A percentile compares a stretch with the other conserved stretches of the same genome.
These are phyloP conservation scores for Muricea muricata DNA, from an alignment of 92 coral and sea anemone species.

Conservation along the genomic window DNA sequence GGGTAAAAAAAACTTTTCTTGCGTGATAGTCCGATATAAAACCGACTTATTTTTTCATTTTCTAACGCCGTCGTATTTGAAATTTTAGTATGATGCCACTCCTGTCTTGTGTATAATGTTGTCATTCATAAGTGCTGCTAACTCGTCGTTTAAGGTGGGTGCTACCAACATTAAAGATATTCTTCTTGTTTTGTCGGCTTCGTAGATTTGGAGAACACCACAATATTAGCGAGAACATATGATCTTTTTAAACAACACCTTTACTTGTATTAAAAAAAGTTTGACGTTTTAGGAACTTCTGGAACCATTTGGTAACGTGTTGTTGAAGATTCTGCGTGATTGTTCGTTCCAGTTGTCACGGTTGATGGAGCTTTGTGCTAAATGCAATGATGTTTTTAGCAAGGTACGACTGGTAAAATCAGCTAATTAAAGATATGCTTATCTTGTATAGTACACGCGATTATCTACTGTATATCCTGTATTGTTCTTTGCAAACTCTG, in stretches of 20 bases:
- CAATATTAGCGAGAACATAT: too few species aligned
- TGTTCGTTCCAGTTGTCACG: constrained; percentile 92
- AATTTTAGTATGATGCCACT: constrained; percentile 66
- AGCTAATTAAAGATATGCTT: too few species aligned
- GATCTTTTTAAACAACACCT: too few species aligned
- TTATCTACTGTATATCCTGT: too few species aligned
- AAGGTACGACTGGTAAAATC: constrained; percentile 73
- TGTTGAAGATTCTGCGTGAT: constrained; percentile 80
- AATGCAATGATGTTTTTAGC: constrained; percentile 92
- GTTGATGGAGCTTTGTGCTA: constrained; percentile 83
- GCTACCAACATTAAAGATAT: too few species aligned
- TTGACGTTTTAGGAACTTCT: constrained; percentile 78
- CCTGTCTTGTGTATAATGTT: constrained; percentile 88
- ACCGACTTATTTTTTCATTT: not conserved
- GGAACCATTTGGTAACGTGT: constrained; percentile 83
- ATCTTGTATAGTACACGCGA: too few species aligned
- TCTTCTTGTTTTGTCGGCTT: too few species aligned
- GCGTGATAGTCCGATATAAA: too few species aligned
- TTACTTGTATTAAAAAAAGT: too few species aligned
- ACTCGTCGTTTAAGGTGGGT: constrained; percentile 87
- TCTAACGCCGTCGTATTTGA: not conserved
- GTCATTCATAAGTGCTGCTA: constrained; percentile 90
- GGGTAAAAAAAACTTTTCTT: too few species aligned
- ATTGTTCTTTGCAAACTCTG: too few species aligned
- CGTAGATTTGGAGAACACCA: too few species aligned